A percentile compares a stretch with the other conserved stretches of the same genome.
These are phyloP conservation scores for Coptodon rendalli DNA, from an alignment of 2,113 vertebrate genomes.

Conservation along the genomic window DNA sequence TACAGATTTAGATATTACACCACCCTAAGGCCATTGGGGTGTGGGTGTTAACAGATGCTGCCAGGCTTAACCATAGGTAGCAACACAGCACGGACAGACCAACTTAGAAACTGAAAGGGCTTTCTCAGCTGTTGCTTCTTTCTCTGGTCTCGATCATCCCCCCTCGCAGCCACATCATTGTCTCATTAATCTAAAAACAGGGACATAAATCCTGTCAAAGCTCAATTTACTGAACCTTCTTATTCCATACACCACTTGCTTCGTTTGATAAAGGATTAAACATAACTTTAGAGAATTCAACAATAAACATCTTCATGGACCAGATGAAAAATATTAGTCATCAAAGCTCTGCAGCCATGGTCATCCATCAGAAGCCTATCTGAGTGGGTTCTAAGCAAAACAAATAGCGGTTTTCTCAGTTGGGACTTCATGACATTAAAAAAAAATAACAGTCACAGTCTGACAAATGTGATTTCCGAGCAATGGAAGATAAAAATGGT, in stretches of 20 bases:
- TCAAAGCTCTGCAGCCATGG: neutral
- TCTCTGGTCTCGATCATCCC: neutral
- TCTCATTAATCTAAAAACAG: slow-evolving; percentile 15
- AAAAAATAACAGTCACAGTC: neutral
- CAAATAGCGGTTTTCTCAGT: slow-evolving; percentile 42
- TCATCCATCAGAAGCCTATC: slow-evolving; percentile 44
- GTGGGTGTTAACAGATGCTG: slow-evolving; percentile 47
- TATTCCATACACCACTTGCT: neutral
- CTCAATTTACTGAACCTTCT: neutral
- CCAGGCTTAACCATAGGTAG: slow-evolving; percentile 19
- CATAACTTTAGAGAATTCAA: neutral
- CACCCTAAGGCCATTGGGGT: slow-evolving; percentile 5
- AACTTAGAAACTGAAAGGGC: slow-evolving; percentile 43
- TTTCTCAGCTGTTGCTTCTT: slow-evolving; percentile 57
- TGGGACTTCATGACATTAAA: neutral
- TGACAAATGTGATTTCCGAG: neutral
- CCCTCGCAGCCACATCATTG: slow-evolving; percentile 1
- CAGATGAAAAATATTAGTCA: neutral
- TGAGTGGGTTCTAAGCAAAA: slow-evolving; percentile 6
- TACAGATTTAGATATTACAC: slow-evolving; percentile 28
- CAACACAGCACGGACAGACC: slow-evolving; percentile 23
- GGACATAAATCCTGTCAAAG: neutral
- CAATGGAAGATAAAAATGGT: neutral
- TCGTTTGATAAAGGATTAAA: neutral
- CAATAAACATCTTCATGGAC: neutral